phyloP scores from a whole-genome alignment of 2,797 vertebrate genomes.

The Hemitrygon akajei region DNA sequence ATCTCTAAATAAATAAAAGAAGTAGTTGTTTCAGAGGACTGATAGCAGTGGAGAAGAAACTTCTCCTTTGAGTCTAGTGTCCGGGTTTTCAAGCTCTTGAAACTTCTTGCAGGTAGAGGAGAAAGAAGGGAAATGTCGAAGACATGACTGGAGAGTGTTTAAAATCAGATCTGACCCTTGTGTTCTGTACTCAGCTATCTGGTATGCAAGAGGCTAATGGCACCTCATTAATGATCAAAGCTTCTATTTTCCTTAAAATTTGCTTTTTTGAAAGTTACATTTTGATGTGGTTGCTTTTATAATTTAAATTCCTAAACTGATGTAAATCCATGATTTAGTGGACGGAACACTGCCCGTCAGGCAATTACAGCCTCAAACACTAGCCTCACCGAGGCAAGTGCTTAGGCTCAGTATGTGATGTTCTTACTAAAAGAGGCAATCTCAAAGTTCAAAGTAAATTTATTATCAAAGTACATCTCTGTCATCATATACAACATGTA shows the following conservation, averaged over 20 bases:
- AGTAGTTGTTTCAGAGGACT: too few species aligned
- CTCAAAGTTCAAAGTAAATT: too few species aligned
- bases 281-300: background rate
- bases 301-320: background rate
- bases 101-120: too few species aligned
- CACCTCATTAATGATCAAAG: conserved; percentile 25
- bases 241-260: background rate
- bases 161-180: background rate
- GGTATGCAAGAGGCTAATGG: background rate
- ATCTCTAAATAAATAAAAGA: too few species aligned
- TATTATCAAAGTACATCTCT: too few species aligned
- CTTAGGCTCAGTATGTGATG: background rate
- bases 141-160: background rate
- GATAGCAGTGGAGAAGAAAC: too few species aligned
- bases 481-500: too few species aligned
- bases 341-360: too few species aligned
- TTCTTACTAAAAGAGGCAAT: too few species aligned
- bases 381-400: background rate
- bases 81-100: too few species aligned
- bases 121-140: background rate
- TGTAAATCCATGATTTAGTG: background rate
- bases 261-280: background rate
- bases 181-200: background rate
- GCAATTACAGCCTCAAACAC: background rate
- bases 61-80: too few species aligned